phyloP scores from a whole-genome alignment of 1,140 invertebrate genomes.

The Drosophila nannoptera region DNA sequence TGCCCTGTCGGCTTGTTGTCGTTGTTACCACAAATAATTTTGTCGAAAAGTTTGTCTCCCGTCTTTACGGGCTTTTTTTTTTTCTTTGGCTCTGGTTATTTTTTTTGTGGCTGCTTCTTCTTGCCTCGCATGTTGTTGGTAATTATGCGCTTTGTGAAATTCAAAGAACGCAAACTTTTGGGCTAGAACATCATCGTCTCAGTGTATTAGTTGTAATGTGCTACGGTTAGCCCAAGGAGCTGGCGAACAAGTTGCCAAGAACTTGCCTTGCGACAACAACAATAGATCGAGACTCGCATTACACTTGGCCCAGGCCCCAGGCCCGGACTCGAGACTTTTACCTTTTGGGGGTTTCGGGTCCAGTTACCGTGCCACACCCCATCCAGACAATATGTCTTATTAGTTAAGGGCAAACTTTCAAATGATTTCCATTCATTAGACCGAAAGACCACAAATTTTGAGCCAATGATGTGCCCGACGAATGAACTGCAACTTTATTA shows the following conservation, averaged over 20 bases:
- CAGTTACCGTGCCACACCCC: conserved; percentile 9
- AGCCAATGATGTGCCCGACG: conserved; percentile 56
- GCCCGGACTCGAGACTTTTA: conserved; percentile 27
- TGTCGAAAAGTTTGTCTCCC: conserved; percentile 67
- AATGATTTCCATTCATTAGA: conserved; percentile 67
- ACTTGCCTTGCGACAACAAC: conserved; percentile 69
- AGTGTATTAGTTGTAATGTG: conserved; percentile 76
- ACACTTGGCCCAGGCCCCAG: conserved; percentile 5
- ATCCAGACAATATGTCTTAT: conserved; percentile 71
- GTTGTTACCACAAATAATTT: conserved; percentile 70
- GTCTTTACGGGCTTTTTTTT: conserved; percentile 7
- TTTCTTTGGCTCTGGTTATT: conserved; percentile 6
- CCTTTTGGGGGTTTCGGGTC: conserved; percentile 21
- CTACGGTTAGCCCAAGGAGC: conserved; percentile 56
- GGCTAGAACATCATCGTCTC: conserved; percentile 58
- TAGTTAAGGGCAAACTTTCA: conserved; percentile 59
- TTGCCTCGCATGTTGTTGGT: conserved; percentile 65
- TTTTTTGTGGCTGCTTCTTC: conserved; percentile 16
- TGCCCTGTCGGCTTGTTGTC: conserved; percentile 40
- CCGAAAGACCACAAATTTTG: conserved; percentile 46
- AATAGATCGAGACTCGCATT: conserved; percentile 30
- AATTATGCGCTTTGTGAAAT: conserved; percentile 75
- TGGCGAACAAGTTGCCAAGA: conserved; percentile 64
- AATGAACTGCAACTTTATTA: conserved; percentile 55
- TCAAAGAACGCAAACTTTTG: conserved; percentile 64